Percentiles rank a stretch among this genome's conserved stretches.
These are phyloP conservation scores for Notechis scutatus DNA, from an alignment of 2,113 vertebrate species.

Conservation along the genomic window DNA sequence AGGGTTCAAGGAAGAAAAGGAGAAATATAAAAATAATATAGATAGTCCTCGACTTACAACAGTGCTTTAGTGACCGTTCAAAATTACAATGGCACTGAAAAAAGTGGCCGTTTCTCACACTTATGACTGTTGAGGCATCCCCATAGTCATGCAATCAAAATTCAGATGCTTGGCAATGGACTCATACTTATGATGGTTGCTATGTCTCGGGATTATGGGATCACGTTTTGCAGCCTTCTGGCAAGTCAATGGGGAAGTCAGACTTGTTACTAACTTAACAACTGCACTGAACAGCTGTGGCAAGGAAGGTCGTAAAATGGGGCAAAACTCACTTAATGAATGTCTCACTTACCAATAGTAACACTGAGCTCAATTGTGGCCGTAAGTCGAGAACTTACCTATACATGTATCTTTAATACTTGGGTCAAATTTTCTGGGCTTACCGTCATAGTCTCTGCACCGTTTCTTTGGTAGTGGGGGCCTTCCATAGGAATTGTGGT, in stretches of 20 bases:
- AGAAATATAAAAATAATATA: background rate
- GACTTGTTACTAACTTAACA: background rate
- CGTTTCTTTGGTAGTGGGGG: constrained; percentile 87
- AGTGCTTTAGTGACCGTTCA: background rate
- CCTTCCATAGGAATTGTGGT: constrained; percentile 83
- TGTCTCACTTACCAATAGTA: too few species aligned
- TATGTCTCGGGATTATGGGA: background rate
- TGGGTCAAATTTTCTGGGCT: constrained; percentile 19
- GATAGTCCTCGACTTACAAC: background rate
- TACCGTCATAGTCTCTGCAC: constrained; percentile 96
- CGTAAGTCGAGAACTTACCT: background rate
- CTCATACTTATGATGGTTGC: background rate
- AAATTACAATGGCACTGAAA: background rate
- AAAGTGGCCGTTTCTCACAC: background rate
- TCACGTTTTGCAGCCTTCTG: background rate
- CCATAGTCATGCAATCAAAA: background rate
- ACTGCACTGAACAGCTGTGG: background rate
- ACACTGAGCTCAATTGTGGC: background rate
- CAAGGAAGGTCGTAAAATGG: background rate
- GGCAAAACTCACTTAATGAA: background rate
- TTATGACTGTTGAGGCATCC: background rate
- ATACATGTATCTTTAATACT: background rate
- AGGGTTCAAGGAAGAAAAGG: background rate
- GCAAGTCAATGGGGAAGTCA: background rate
- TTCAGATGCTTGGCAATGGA: background rate